Conservation (phyloP, 2,888 invertebrate genomes). For the Caenorhabditis wallacei region DNA sequence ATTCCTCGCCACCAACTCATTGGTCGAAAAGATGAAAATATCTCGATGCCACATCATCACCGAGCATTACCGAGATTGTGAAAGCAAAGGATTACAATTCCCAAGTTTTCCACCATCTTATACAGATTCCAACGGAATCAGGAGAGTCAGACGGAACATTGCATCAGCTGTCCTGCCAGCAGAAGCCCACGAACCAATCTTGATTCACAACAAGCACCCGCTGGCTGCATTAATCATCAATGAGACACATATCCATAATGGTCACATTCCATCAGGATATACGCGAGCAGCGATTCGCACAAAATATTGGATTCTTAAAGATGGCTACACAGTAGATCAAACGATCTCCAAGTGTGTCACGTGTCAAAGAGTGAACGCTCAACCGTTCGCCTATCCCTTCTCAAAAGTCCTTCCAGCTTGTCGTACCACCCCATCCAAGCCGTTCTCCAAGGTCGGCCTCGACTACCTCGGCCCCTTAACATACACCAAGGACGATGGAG, state of each 20-base stretch:
- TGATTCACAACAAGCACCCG: conserved; percentile 1
- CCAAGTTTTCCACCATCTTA: too few species aligned
- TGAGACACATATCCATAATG: neutral
- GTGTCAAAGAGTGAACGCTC: neutral
- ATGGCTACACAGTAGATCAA: neutral
- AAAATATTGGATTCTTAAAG: conserved; percentile 11
- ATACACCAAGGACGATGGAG: neutral
- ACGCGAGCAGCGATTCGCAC: neutral
- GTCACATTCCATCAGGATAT: neutral
- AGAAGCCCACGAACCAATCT: neutral
- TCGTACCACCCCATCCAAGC: neutral
- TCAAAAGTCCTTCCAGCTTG: neutral
- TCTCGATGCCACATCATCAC: neutral
- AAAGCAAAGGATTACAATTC: too few species aligned
- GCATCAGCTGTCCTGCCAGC: neutral
- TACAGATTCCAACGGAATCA: too few species aligned
- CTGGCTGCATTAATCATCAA: neutral
- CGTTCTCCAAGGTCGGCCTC: neutral
- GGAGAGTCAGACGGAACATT: neutral
- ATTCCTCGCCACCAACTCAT: neutral
- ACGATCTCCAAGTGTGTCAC: neutral
- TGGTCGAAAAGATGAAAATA: neutral
- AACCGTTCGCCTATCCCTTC: neutral
- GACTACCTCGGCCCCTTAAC: conserved; percentile 9
- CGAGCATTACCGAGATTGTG: neutral